phyloP scores from a whole-genome alignment of 2,888 invertebrate genomes.

The Volucella zonaria region DNA sequence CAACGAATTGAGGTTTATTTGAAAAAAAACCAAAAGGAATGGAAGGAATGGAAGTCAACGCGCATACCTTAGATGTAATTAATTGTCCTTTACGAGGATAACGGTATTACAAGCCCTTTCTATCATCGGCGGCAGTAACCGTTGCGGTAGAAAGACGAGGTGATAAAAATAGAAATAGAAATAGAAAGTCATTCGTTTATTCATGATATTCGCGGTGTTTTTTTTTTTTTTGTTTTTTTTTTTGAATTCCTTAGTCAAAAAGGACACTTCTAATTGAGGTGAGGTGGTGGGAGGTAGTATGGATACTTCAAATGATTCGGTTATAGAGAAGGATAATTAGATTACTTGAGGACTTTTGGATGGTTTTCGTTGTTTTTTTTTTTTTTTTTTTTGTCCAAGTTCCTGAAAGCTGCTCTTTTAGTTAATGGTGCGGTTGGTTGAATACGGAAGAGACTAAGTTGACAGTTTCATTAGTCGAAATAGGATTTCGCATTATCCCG shows the following conservation, averaged over 20 bases:
- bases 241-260: neutral
- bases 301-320: slow-evolving; percentile 38
- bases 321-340: slow-evolving; percentile 46
- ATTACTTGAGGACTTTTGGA: slow-evolving; percentile 40
- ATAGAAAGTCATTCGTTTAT: slow-evolving; percentile 37
- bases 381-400: slow-evolving; percentile 4
- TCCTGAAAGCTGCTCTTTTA: slow-evolving; percentile 47
- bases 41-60: slow-evolving; percentile 27
- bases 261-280: slow-evolving; percentile 29
- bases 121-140: neutral
- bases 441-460: slow-evolving; percentile 54
- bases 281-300: neutral
- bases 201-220: slow-evolving; percentile 29
- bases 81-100: slow-evolving; percentile 66
- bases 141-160: slow-evolving; percentile 22
- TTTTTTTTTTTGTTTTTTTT: neutral
- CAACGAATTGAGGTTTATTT: slow-evolving; percentile 37
- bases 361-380: slow-evolving; percentile 13
- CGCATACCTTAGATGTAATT: slow-evolving; percentile 64
- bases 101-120: slow-evolving; percentile 37
- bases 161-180: slow-evolving; percentile 49
- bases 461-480: slow-evolving; percentile 68
- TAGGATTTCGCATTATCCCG: slow-evolving; percentile 35
- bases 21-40: neutral
- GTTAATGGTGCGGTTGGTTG: slow-evolving; percentile 64